A percentile compares a stretch with the other conserved stretches of the same genome.
Evolutionary conservation across 1,140 invertebrate species (phyloP).

Genomic region (Hermetia illucens): DNA sequence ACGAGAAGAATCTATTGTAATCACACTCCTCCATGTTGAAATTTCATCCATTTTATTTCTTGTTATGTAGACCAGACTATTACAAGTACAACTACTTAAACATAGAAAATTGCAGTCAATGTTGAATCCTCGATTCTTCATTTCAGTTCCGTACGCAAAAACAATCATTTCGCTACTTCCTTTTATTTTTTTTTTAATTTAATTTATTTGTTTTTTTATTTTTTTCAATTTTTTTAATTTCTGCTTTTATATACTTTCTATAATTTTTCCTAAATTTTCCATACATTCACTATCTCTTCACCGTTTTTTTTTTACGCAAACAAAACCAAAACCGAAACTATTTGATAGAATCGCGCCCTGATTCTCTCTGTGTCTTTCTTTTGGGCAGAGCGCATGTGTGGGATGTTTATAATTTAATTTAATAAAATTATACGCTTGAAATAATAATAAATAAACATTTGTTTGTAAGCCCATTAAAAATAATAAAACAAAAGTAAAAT

Average conservation of each 20-base stretch:
- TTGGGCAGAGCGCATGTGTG: conserved; percentile 33
- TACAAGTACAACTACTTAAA: no score
- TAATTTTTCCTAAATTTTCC: background rate
- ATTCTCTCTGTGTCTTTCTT: conserved; percentile 13
- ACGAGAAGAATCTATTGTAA: no score
- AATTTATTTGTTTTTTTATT: background rate
- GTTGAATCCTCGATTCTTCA: no score
- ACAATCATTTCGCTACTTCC: background rate
- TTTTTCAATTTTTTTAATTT: background rate
- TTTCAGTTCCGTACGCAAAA: no score
- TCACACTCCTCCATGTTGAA: no score
- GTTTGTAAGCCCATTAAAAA: no score
- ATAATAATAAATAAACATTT: conserved; percentile 1
- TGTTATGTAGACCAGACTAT: no score
- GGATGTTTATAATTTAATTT: conserved; percentile 17
- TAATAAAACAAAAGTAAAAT: no score
- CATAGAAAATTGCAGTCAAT: no score
- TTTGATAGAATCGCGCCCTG: no score
- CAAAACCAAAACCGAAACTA: no score
- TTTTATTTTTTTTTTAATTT: background rate
- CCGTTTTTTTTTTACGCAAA: background rate
- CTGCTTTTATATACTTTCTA: background rate
- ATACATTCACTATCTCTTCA: background rate
- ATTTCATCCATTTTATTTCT: no score
- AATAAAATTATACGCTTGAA: background rate